phyloP scores from a whole-genome alignment of 2,888 invertebrate species.

The Philereme vetulata region DNA sequence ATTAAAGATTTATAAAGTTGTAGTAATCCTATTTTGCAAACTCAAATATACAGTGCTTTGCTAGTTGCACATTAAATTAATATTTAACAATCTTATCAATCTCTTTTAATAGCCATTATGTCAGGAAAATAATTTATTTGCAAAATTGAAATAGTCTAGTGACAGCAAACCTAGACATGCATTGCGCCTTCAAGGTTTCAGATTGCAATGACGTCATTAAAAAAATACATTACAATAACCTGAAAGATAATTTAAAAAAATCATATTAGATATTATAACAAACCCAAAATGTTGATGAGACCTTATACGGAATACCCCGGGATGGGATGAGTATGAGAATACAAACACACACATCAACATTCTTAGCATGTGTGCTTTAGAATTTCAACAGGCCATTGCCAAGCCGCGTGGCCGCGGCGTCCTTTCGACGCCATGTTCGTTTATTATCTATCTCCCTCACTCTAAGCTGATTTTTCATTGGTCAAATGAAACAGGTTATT shows the following conservation, averaged over 20 bases:
- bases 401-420: constrained; percentile 40
- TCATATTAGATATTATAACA: no score
- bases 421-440: constrained; percentile 75
- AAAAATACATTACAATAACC: neutral
- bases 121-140: no score
- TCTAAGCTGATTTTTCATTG: constrained; percentile 38
- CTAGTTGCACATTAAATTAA: no score
- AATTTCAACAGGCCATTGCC: constrained; percentile 62
- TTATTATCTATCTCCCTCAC: constrained; percentile 61
- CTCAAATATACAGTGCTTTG: no score
- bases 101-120: no score
- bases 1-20: no score
- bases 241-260: neutral
- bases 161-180: no score
- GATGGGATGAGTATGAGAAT: constrained; percentile 57
- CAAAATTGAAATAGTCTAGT: no score
- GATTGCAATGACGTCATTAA: no score
- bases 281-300: constrained; percentile 50
- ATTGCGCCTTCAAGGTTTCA: no score
- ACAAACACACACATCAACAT: constrained; percentile 56
- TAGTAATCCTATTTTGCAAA: no score
- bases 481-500: constrained; percentile 48
- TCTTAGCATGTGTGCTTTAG: constrained; percentile 52
- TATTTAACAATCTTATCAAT: no score
- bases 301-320: constrained; percentile 59